Conservation (phyloP, 2,797 vertebrate genomes). For the Lophura swinhoii region DNA sequence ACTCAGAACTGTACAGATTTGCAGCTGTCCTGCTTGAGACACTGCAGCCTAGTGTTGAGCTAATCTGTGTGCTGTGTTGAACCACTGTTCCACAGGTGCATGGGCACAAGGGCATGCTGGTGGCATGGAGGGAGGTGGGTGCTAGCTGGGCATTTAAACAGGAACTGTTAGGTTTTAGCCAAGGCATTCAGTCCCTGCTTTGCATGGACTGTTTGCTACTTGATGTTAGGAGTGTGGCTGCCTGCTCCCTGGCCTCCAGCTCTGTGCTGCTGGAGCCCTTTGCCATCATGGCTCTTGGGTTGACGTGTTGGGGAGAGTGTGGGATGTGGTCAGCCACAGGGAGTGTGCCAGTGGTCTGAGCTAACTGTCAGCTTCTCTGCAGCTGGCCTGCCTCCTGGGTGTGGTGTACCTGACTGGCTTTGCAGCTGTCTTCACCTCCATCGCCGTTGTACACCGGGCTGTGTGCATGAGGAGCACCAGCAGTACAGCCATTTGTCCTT, state of each 20-base stretch:
- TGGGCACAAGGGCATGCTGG: neutral
- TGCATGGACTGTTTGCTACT: neutral
- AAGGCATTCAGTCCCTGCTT: neutral
- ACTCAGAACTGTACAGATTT: neutral
- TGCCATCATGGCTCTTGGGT: accelerated
- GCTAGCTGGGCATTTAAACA: neutral
- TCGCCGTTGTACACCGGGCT: constrained; percentile 86
- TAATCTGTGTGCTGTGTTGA: neutral
- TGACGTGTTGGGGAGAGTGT: neutral
- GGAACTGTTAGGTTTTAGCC: neutral
- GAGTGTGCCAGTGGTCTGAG: neutral
- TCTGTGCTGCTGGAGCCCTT: neutral
- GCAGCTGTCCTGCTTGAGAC: neutral
- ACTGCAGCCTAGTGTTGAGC: neutral
- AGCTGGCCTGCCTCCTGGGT: constrained; percentile 92
- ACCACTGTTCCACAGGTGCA: accelerated
- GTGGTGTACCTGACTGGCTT: constrained; percentile 93
- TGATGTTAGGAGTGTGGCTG: neutral
- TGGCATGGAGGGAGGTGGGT: neutral
- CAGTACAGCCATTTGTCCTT: neutral
- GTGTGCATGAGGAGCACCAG: constrained; percentile 68
- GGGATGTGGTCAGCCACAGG: accelerated
- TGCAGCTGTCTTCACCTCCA: constrained; percentile 85
- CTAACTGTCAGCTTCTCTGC: neutral
- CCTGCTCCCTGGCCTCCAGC: accelerated